Base-by-base conservation (phyloP, 2,888 invertebrate genomes). In the Napeogenes sylphis region DNA sequence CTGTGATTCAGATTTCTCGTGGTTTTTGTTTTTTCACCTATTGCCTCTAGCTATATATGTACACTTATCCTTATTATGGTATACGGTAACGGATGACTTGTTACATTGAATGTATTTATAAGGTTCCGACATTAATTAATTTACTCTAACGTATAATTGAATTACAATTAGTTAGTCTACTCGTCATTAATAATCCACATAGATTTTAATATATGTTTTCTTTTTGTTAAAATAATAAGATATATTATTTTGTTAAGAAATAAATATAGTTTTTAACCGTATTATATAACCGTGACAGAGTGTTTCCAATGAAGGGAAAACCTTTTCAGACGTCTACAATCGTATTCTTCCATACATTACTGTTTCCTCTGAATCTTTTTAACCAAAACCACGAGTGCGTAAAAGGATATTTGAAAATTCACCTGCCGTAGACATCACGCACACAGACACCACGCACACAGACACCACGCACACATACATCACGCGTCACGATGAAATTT, bases 1-100 rank as follows among this genome's bases (percentile, higher is more conserved):
- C 30, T 30, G 75, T 51, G 75, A 79, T 76, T 73, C 63, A 62
- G 64, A 70, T 69, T 70, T 71, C 65, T 69, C 61, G 69, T 67
- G 68, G 60, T 53, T 69, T 68, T 70, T 69, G 67, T 62, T 66
- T 66, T 62, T 64, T 63, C 38, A 59, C 59, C 51, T 30, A 30
- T 30, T 30, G 33, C 61, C 58, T 42, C 55, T 51, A 53, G 42
- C 21, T 51, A 51, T 51, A n/a, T 21, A 47, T 35, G 6, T 35
- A 8, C 10, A 12, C 42, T 42, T 42, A 42, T 1, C 38, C 8
- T 38, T 8, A 3, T 4, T 38, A 8, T 21, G 21, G 21, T 21
- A 21, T 21, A 21, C 21, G 21, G 21, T 21, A 21, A 21, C 21
- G 21, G 21, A 21, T 21, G 21, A 21, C 21, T 21, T 21, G 21